Evolutionary conservation across 2,113 vertebrate genomes (phyloP).

Genomic region (Furnarius figulus): DNA sequence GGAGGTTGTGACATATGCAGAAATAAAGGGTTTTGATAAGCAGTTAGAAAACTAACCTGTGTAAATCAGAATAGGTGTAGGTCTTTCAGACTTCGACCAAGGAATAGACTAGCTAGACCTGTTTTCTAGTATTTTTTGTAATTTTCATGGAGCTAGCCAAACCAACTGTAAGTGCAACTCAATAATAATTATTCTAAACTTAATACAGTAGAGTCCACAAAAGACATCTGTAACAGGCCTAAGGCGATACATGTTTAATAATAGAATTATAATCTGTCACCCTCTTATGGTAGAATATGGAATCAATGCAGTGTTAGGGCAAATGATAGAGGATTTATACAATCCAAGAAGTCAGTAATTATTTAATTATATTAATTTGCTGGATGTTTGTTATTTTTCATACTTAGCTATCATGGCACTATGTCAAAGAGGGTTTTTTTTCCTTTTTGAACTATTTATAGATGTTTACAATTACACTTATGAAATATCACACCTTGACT

Average conservation of each 20-base stretch:
- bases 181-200: not conserved
- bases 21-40: not conserved
- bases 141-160: not conserved
- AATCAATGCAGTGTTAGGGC: not conserved
- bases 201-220: not conserved
- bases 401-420: not conserved
- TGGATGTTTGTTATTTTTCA: not conserved
- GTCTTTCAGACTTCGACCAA: not conserved
- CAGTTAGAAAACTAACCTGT: not conserved
- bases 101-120: not conserved
- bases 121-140: not conserved
- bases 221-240: not conserved
- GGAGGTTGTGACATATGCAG: not conserved
- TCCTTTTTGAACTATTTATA: not conserved
- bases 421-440: not conserved
- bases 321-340: not conserved
- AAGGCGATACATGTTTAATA: not conserved
- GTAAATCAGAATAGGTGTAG: not conserved
- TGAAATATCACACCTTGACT: not conserved
- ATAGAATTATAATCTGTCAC: not conserved
- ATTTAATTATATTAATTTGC: not conserved
- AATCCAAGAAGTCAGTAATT: not conserved
- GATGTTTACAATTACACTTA: not conserved
- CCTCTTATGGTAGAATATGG: not conserved
- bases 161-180: not conserved